phyloP scores from a whole-genome alignment of 2,888 invertebrate species.

The Lepetodrilus schrolli region DNA sequence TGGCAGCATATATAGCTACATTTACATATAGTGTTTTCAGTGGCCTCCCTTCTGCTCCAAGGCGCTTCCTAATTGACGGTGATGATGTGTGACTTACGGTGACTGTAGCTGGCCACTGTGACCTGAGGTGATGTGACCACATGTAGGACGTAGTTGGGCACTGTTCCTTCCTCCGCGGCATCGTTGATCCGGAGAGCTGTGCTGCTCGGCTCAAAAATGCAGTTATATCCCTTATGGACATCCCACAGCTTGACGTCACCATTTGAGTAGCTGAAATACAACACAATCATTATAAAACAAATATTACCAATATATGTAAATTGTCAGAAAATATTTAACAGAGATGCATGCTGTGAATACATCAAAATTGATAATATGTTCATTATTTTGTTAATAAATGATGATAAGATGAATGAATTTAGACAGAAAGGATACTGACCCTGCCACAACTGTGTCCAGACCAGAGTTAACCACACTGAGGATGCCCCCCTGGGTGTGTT shows the following conservation, averaged over 20 bases:
- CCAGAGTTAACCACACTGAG: conserved; percentile 59
- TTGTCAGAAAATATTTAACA: no score
- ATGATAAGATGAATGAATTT: not conserved
- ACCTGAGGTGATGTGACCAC: conserved; percentile 51
- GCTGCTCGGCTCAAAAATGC: conserved; percentile 65
- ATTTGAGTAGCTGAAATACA: conserved; percentile 62
- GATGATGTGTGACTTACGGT: conserved; percentile 62
- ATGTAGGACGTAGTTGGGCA: conserved; percentile 56
- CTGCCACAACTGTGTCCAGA: conserved; percentile 59
- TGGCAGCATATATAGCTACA: no score
- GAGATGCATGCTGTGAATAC: no score
- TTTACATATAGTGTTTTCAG: no score
- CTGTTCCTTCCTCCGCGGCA: conserved; percentile 54
- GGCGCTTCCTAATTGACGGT: no score
- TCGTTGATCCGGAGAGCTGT: conserved; percentile 62
- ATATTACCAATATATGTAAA: no score
- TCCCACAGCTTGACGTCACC: conserved; percentile 69
- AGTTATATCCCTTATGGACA: conserved; percentile 51
- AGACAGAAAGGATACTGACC: conserved; percentile 55
- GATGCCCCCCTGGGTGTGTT: conserved; percentile 65
- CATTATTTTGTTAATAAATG: no score
- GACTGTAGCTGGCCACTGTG: conserved; percentile 64
- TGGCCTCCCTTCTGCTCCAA: no score
- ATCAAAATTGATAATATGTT: no score
- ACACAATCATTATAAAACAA: not conserved